These are phyloP conservation scores for Tapirus terrestris DNA, from an alignment of 2,113 vertebrate genomes.

Conservation along the genomic window DNA sequence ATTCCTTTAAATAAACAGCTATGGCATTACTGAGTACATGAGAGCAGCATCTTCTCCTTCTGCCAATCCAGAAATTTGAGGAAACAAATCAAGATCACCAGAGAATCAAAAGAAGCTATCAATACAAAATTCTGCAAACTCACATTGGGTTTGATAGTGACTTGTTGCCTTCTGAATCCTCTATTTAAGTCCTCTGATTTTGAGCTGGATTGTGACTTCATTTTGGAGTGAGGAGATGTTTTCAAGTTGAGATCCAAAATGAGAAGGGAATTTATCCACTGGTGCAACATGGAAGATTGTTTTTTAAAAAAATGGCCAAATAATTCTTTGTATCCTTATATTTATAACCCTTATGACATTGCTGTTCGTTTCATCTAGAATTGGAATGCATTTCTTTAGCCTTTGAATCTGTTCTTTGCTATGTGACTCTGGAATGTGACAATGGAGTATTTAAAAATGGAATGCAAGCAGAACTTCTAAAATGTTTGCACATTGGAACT, in stretches of 20 bases:
- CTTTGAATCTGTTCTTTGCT: neutral
- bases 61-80: neutral
- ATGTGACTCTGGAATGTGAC: neutral
- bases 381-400: neutral
- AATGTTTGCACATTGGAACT: neutral
- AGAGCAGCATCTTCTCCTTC: neutral
- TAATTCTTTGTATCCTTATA: neutral
- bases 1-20: neutral
- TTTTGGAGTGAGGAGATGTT: neutral
- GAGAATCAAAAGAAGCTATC: neutral
- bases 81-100: neutral
- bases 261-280: neutral
- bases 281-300: neutral
- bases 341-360: neutral
- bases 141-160: neutral
- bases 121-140: neutral
- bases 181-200: neutral
- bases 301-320: neutral
- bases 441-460: neutral
- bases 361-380: neutral
- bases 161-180: neutral
- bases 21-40: neutral
- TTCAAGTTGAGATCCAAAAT: neutral
- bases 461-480: neutral
- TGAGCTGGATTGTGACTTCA: neutral